Evolutionary conservation across 2,888 invertebrate genomes (phyloP).

Genomic region (Itoplectis maculator): DNA sequence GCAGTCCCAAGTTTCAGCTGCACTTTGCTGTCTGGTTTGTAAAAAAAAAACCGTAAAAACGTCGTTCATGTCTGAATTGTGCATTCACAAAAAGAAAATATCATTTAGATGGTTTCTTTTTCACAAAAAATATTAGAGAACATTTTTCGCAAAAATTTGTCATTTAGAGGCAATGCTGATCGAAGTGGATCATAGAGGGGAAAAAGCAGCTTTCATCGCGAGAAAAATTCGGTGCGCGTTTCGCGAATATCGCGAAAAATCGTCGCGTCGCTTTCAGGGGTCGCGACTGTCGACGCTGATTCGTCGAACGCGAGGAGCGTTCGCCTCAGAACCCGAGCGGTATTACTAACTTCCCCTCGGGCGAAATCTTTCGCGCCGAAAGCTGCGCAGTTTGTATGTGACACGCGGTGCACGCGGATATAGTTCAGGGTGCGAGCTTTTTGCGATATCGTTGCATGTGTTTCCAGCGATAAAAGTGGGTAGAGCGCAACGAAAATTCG

Average conservation of each 20-base stretch:
- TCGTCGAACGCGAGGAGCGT: neutral
- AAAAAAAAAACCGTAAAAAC: neutral
- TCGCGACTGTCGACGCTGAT: neutral
- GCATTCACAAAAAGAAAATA: neutral
- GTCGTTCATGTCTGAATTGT: neutral
- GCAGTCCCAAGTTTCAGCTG: neutral
- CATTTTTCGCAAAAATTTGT: neutral
- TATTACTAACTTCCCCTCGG: slow-evolving; percentile 24
- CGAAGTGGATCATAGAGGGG: neutral
- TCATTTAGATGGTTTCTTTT: no score
- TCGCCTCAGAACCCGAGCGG: slow-evolving; percentile 5
- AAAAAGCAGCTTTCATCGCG: neutral
- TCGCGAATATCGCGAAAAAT: slow-evolving; percentile 15
- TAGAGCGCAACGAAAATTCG: slow-evolving; percentile 42
- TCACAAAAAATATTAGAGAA: slow-evolving; percentile 3
- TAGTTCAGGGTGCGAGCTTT: neutral
- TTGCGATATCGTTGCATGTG: slow-evolving; percentile 51
- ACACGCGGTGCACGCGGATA: slow-evolving; percentile 7
- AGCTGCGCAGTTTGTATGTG: slow-evolving; percentile 32
- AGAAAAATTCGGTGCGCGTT: neutral
- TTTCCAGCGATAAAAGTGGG: slow-evolving; percentile 58
- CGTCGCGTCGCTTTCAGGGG: neutral
- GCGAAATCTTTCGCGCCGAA: slow-evolving; percentile 9
- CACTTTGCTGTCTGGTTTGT: neutral
- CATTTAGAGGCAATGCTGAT: neutral